Base-by-base conservation (phyloP, 2,888 invertebrate genomes). In the Drosophila kuntzei region DNA sequence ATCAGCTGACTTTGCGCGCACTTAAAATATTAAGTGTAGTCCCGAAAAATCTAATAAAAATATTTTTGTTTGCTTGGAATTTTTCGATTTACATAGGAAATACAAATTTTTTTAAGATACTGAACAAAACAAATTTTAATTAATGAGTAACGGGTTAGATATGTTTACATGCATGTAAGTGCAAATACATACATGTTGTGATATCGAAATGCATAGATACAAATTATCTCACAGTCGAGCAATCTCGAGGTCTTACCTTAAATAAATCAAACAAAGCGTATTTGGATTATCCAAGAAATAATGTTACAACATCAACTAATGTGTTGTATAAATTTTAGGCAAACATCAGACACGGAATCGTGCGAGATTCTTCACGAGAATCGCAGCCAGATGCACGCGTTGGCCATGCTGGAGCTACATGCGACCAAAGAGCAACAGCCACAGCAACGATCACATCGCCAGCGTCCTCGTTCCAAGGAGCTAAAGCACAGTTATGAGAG, bases 311-410 rank as follows among this genome's bases (percentile, higher is more conserved):
- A 14, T 27, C 2, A 2, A 16, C 7, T 43, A 47, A 57, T 25
- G 1, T 12, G 0, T 27, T 37, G 8, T 12, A 11, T 20, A 7
- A 2, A 47, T 75, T 73, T 3, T 55, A 92, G 92, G 92, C 92
- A 92, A 91, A 92, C 92, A 46, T 92, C 92, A 50, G 92, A 92
- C 65, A 92, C 92, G 36, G 92, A 92, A 79, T 92, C 92, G 14
- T 92, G 92, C 87, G 92, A 92, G 84, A 92, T 92, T 51, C 71
- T 92, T 32, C 92, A 92, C 80, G 92, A 92, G 70, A 91, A 91
- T 55, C 90, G 91, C 44, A 91, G 84, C 50, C 90, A 91, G 69
- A 66, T 90, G 76, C 90, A 90, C 69, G 68, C 75, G 2, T 47
- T 90, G 72, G 86, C 88, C 61, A 81, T 90, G 79, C 71, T 90